These are phyloP conservation scores for Meganola albula DNA, from an alignment of 2,888 invertebrate species.

Conservation along the genomic window DNA sequence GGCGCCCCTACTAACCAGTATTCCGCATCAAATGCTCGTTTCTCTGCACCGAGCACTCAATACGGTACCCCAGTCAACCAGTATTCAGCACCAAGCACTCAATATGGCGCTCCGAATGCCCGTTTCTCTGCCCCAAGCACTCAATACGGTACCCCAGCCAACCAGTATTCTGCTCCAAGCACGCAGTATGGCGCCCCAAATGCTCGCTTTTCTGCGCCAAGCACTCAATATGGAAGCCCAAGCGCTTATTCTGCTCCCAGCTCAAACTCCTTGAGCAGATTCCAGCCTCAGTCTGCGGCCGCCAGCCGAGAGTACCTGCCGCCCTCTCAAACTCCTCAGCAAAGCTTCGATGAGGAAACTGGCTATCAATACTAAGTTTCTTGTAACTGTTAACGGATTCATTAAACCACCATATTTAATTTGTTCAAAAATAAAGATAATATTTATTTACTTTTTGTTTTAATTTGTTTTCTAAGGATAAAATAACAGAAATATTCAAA, in stretches of 20 bases:
- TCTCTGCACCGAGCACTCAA: conserved; percentile 30
- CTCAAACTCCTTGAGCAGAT: conserved; percentile 8
- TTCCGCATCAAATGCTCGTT: not conserved
- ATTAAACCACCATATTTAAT: not conserved
- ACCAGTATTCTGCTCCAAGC: conserved; percentile 19
- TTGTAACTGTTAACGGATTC: not conserved
- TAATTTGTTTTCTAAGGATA: not conserved
- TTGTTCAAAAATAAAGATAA: not conserved
- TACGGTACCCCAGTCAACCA: conserved; percentile 19
- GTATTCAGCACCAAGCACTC: not conserved
- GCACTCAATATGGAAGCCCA: too few relatives aligned
- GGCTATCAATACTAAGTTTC: conserved; percentile 8
- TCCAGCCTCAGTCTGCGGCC: conserved; percentile 31
- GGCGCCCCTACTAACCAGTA: conserved; percentile 11
- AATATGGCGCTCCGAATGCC: not conserved
- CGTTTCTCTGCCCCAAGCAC: conserved; percentile 28
- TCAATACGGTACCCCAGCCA: conserved; percentile 25
- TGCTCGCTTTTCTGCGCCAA: too few relatives aligned
- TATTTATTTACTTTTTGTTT: not conserved
- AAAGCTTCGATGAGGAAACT: conserved; percentile 23
- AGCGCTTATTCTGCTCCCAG: conserved; percentile 26
- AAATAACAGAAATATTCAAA: too few relatives aligned
- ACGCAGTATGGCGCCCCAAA: too few relatives aligned
- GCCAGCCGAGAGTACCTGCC: conserved; percentile 57
- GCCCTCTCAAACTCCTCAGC: conserved; percentile 50